Percentiles rank a stretch among this genome's conserved stretches.
Evolutionary conservation across 2,888 invertebrate genomes (phyloP).

Genomic region (Machimus rusticus): DNA sequence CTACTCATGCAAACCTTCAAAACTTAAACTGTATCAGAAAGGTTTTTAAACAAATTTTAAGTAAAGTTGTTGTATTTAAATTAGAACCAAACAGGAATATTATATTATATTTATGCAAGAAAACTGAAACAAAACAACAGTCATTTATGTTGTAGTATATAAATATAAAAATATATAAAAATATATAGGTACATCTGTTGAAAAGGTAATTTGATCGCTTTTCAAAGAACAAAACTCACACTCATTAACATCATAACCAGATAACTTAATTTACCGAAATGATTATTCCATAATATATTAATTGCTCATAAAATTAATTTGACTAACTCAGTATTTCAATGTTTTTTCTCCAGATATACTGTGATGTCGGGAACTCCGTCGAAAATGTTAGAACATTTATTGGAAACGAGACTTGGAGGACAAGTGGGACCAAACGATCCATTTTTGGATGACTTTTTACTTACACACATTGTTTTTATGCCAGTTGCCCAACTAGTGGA

Average conservation of each 20-base stretch:
- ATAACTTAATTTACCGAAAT: not conserved
- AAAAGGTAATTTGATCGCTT: not conserved
- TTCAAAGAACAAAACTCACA: not conserved
- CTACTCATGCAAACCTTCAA: no score
- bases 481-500: constrained; percentile 77
- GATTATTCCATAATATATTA: not conserved
- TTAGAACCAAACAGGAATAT: no score
- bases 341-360: constrained; percentile 70
- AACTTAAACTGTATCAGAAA: no score
- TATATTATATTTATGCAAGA: no score
- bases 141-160: no score
- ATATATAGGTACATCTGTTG: no score
- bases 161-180: no score
- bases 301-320: not conserved
- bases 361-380: constrained; percentile 87
- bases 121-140: no score
- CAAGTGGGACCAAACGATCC: constrained; percentile 71
- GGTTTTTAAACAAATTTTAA: no score
- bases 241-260: not conserved
- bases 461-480: constrained; percentile 85
- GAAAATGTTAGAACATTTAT: constrained; percentile 85
- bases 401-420: constrained; percentile 79
- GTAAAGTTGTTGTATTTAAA: no score
- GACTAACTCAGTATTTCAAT: not conserved
- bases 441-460: constrained; percentile 82